Percentiles rank a stretch among this genome's conserved stretches.
Evolutionary conservation across 2,888 invertebrate genomes (phyloP).

Genomic region (Antitype chi): DNA sequence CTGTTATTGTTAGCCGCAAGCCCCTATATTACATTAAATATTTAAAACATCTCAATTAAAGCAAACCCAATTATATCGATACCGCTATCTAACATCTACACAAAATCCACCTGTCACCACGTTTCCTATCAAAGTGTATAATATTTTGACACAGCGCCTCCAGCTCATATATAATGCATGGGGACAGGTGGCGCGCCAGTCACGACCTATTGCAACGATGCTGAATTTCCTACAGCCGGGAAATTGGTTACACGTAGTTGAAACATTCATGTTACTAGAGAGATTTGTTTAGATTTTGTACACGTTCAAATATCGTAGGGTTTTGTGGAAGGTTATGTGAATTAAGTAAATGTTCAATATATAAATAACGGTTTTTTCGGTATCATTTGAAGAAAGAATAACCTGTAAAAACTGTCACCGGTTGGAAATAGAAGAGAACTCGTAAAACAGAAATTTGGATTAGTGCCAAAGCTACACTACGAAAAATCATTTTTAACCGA

Average conservation of each 20-base stretch:
- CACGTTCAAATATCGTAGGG: neutral
- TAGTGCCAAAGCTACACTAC: neutral
- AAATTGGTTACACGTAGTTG: slow-evolving; percentile 58
- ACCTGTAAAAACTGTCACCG: neutral
- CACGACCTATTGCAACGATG: slow-evolving; percentile 52
- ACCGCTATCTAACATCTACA: neutral
- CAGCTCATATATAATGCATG: slow-evolving; percentile 78
- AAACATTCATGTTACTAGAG: slow-evolving; percentile 45
- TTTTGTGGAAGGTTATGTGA: neutral
- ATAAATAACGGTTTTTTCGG: neutral
- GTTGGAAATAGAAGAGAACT: neutral
- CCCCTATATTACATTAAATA: neutral
- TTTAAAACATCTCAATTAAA: neutral
- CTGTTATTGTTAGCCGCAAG: too few species aligned
- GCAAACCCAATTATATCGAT: neutral
- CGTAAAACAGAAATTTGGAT: neutral
- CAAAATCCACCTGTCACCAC: slow-evolving; percentile 3
- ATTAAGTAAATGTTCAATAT: neutral
- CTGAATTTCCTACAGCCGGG: slow-evolving; percentile 61
- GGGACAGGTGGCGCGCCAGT: slow-evolving; percentile 47
- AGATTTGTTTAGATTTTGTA: slow-evolving; percentile 26
- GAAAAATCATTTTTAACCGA: too few species aligned
- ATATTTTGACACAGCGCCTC: slow-evolving; percentile 52
- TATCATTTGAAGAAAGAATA: neutral
- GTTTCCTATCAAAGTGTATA: slow-evolving; percentile 21